Evolutionary conservation across 2,797 vertebrate species (phyloP), one percentile per base, ranked within the genome.

Genomic region (Etheostoma perlongum): DNA sequence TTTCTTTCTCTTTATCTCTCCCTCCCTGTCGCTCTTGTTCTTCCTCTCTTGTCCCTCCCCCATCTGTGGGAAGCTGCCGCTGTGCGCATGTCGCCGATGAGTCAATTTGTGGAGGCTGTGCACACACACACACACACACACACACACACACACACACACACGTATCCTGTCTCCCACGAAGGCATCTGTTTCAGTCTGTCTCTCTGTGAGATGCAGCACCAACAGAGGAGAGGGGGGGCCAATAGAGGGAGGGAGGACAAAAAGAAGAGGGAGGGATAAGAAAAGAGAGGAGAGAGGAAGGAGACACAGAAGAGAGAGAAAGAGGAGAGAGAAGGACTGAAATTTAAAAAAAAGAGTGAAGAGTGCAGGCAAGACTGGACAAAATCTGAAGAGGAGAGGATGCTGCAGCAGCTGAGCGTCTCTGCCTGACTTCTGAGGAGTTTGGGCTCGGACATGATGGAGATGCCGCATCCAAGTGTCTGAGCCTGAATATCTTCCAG

Each of bases 1-100:
- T 61, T 64, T 76, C 76, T 71, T 42, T 68, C 66, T 65, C 48
- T 76, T 70, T 30, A 33, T 65, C 68, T 67, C 60, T 83, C 74
- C 60, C 72, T 67, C 74, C 60, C 72, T 67, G 60, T 74, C 54
- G 8, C 81, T 91, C 72, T 61, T 18, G 49, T 70, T 81, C 79
- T 83, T 66, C 42, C 85, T 88, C 85, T 87, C 78, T 80, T 64
- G 81, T 89, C 86, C 85, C 88, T 88, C 91, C 92, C 85, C 91
- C 91, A 90, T 92, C 89, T 90, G 92, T 94, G 91, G 91, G 91
- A 89, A 90, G 90, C 88, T 79, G 87, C 83, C 66, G 68, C 86
- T 93, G 88, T 93, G 90, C 93, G 91, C 93, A 94, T 93, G 92
- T 92, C 87, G 79, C 66, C 51, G 77, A 91, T 92, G 92, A 93